Evolutionary conservation across 2,113 vertebrate genomes (phyloP).

Genomic region (Atractosteus spatula): DNA sequence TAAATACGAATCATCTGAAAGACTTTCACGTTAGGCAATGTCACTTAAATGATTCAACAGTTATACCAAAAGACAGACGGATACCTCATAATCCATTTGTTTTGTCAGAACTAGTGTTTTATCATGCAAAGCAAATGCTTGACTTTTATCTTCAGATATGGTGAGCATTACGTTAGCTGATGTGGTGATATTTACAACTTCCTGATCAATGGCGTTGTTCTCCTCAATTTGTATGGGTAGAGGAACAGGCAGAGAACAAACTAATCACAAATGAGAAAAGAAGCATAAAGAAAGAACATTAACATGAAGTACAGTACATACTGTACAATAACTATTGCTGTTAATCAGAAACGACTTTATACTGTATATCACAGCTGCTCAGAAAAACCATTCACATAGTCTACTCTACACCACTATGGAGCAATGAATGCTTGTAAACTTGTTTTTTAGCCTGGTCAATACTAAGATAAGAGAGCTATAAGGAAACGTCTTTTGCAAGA

Average conservation of each 20-base stretch:
- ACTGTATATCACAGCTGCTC: no score
- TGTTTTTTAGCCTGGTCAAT: no score
- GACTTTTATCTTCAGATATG: conserved; percentile 52
- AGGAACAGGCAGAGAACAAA: conserved; percentile 55
- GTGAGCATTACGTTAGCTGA: conserved; percentile 45
- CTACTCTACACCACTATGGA: no score
- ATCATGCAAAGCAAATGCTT: conserved; percentile 58
- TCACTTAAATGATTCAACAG: not conserved
- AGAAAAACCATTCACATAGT: no score
- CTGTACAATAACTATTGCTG: no score
- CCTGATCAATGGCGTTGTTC: conserved; percentile 55
- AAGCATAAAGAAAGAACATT: no score
- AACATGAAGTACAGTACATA: no score
- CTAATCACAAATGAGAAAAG: conserved; percentile 34
- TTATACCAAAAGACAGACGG: not conserved
- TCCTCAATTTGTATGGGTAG: conserved; percentile 45
- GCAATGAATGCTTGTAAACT: no score
- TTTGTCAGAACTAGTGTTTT: conserved; percentile 56
- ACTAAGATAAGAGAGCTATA: no score
- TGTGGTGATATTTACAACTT: conserved; percentile 51
- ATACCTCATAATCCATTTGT: conserved; percentile 67
- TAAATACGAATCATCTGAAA: conserved; percentile 5
- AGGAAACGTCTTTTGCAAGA: no score
- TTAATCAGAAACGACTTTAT: no score
- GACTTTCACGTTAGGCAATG: not conserved